phyloP scores from a whole-genome alignment of 2,888 invertebrate genomes.

The Synergus itoensis region DNA sequence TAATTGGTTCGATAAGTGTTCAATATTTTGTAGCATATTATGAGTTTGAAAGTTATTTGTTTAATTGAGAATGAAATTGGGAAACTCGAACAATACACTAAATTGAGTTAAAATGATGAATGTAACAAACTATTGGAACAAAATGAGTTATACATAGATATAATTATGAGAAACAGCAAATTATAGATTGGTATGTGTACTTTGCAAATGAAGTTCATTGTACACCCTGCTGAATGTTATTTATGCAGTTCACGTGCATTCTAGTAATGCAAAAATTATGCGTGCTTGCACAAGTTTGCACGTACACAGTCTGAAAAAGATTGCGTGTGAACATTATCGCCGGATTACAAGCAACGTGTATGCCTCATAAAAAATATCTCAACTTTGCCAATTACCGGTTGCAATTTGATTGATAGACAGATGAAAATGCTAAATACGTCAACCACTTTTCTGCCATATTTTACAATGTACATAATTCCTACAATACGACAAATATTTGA shows the following conservation, averaged over 20 bases:
- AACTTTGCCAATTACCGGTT: constrained; percentile 18
- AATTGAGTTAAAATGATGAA: not conserved
- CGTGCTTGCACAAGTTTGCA: constrained; percentile 17
- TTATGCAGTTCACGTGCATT: not conserved
- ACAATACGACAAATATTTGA: too few relatives aligned
- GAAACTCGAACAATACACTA: not conserved
- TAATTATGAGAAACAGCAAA: not conserved
- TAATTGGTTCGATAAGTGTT: not conserved
- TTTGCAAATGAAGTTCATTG: constrained; percentile 9
- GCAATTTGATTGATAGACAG: constrained; percentile 8
- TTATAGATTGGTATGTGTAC: not conserved
- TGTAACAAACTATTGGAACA: not conserved
- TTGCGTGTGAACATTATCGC: constrained; percentile 32
- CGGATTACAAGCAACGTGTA: not conserved
- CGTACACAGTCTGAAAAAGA: constrained; percentile 12
- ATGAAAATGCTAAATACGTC: not conserved
- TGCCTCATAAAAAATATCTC: constrained; percentile 18
- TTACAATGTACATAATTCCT: too few relatives aligned
- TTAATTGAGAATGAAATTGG: not conserved
- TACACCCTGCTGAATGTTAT: not conserved
- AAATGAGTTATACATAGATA: not conserved
- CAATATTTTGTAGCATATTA: not conserved
- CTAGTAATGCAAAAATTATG: constrained; percentile 20
- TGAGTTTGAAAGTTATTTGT: not conserved
- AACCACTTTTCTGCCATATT: not conserved